Percentiles rank a stretch among this genome's conserved stretches.
phyloP scores from a whole-genome alignment of 2,888 invertebrate species.

The Aelia acuminata region DNA sequence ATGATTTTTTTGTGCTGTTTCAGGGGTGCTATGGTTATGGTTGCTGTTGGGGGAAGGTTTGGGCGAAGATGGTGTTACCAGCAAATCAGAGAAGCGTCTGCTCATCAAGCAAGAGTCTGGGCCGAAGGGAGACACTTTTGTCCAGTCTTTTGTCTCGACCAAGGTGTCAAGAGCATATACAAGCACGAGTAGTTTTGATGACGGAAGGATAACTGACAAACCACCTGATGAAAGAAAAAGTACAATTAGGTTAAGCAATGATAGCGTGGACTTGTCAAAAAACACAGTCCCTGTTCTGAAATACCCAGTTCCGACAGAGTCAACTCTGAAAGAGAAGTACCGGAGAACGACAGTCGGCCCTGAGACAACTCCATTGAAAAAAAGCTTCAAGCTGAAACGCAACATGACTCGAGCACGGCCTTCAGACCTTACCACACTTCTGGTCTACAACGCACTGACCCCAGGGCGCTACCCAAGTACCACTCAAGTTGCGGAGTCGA shows the following conservation, averaged over 20 bases:
- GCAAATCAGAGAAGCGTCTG: slow-evolving; percentile 40
- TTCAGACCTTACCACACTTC: slow-evolving; percentile 45
- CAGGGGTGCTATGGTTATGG: slow-evolving; percentile 60
- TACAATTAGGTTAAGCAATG: slow-evolving; percentile 59
- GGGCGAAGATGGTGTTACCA: slow-evolving; percentile 54
- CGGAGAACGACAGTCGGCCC: slow-evolving; percentile 26
- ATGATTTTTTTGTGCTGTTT: background rate
- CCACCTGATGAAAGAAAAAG: slow-evolving; percentile 61
- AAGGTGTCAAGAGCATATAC: slow-evolving; percentile 39
- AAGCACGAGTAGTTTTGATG: slow-evolving; percentile 50
- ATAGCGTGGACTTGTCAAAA: slow-evolving; percentile 55
- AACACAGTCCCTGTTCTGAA: slow-evolving; percentile 57
- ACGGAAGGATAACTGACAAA: slow-evolving; percentile 38
- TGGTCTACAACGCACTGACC: slow-evolving; percentile 52
- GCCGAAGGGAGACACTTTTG: slow-evolving; percentile 20
- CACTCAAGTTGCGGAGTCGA: slow-evolving; percentile 49
- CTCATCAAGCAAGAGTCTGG: slow-evolving; percentile 53
- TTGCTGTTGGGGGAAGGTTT: slow-evolving; percentile 50
- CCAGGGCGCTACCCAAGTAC: slow-evolving; percentile 53
- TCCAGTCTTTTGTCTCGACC: slow-evolving; percentile 34
- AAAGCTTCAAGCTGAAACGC: slow-evolving; percentile 43
- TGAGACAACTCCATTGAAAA: background rate
- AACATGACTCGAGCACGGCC: slow-evolving; percentile 49
- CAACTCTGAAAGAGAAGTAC: slow-evolving; percentile 47
- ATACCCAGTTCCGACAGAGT: slow-evolving; percentile 49